Percentiles rank a stretch among this genome's conserved stretches.
Conservation (phyloP, 2,888 invertebrate species). For the Nymphalis urticae region DNA sequence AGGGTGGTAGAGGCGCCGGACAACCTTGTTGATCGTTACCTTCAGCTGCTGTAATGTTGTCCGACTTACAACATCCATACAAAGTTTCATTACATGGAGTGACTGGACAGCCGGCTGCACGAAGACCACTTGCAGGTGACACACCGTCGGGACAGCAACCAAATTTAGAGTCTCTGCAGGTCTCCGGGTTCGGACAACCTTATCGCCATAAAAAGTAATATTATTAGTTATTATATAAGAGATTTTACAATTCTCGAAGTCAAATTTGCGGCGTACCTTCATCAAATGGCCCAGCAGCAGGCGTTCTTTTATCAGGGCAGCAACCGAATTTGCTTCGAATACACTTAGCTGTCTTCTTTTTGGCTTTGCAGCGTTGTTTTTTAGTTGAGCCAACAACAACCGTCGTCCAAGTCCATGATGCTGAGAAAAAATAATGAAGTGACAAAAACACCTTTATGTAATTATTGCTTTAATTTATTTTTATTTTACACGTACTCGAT, state of each 20-base stretch:
- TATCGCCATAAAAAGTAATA: neutral
- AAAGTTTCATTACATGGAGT: constrained; percentile 88
- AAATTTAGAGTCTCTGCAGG: constrained; percentile 87
- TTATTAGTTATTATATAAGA: no score
- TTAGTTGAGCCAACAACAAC: constrained; percentile 72
- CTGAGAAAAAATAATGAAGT: constrained; percentile 44
- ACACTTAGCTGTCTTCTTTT: constrained; percentile 78
- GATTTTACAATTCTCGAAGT: neutral
- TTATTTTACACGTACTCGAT: constrained; percentile 20
- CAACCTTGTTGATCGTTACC: constrained; percentile 94
- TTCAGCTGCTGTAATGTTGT: constrained; percentile 87
- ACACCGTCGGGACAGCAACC: constrained; percentile 93
- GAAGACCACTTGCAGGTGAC: constrained; percentile 87
- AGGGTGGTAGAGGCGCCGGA: constrained; percentile 83
- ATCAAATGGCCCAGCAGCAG: constrained; percentile 91
- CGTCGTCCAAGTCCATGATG: constrained; percentile 79
- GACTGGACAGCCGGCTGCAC: constrained; percentile 88
- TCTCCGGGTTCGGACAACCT: constrained; percentile 87
- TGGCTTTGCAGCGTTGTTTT: constrained; percentile 81
- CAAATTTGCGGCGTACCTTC: constrained; percentile 73
- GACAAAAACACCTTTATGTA: neutral
- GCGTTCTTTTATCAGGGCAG: constrained; percentile 89
- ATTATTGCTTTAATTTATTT: constrained; percentile 20
- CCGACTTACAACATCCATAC: constrained; percentile 91
- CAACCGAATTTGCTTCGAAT: constrained; percentile 87